Evolutionary conservation across 2,797 vertebrate species (phyloP).

Genomic region (Thunnus albacares): DNA sequence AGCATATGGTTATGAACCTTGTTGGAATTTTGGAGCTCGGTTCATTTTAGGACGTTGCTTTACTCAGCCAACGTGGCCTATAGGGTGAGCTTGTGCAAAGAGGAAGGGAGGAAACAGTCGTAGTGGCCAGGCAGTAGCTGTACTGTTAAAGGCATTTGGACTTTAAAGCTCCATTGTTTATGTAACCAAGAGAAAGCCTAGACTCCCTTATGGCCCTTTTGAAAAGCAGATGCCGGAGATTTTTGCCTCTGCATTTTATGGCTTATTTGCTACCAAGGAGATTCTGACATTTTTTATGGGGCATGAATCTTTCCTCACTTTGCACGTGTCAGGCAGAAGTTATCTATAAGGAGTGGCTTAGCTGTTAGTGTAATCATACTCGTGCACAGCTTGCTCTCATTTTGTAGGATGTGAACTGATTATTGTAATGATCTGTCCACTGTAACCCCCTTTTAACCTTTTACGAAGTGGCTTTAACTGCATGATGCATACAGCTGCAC

Average conservation of each 20-base stretch:
- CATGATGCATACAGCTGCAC: neutral
- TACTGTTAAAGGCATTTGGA: constrained; percentile 85
- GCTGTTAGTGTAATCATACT: constrained; percentile 6
- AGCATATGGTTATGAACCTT: constrained; percentile 3
- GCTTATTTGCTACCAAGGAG: constrained; percentile 74
- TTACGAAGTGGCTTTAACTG: constrained; percentile 16
- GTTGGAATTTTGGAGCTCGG: neutral
- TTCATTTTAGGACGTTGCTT: constrained; percentile 30
- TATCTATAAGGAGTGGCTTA: constrained; percentile 23
- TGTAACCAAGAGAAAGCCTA: constrained; percentile 82
- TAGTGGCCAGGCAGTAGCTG: constrained; percentile 73
- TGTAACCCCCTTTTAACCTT: constrained; percentile 31
- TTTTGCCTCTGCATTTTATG: constrained; percentile 76
- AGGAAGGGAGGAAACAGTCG: constrained; percentile 59
- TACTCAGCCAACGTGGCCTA: constrained; percentile 33
- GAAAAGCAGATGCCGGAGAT: constrained; percentile 78
- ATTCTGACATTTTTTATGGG: constrained; percentile 59
- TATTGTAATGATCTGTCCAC: constrained; percentile 29
- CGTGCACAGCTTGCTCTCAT: constrained; percentile 1
- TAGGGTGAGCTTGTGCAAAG: constrained; percentile 30
- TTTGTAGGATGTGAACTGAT: neutral
- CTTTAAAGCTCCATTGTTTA: constrained; percentile 84
- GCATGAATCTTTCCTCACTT: constrained; percentile 50
- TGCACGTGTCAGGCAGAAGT: constrained; percentile 49
- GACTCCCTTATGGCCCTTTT: constrained; percentile 76